These are phyloP conservation scores for Chionis minor DNA, from an alignment of 2,113 vertebrate species.

Conservation along the genomic window DNA sequence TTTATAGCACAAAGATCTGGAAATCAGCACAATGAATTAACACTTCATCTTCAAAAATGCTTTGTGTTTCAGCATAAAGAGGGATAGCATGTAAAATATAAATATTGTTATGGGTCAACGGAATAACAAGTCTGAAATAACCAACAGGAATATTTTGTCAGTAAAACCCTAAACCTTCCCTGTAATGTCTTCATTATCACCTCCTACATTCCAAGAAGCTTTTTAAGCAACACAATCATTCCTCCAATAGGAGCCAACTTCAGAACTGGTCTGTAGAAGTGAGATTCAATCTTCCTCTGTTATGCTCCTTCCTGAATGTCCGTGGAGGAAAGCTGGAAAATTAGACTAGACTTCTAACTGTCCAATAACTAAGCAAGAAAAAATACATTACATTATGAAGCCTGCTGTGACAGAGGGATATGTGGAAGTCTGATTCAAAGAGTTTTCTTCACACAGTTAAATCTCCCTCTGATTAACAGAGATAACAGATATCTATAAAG, in stretches of 20 bases:
- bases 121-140: not conserved
- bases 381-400: not conserved
- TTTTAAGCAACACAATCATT: not conserved
- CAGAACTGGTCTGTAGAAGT: not conserved
- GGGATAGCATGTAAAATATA: not conserved
- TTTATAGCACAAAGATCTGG: not conserved
- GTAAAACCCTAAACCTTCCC: not conserved
- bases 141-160: not conserved
- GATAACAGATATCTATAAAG: not conserved
- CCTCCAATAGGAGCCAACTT: not conserved
- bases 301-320: not conserved
- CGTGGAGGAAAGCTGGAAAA: not conserved
- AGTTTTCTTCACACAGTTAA: not conserved
- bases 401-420: not conserved
- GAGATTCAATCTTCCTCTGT: not conserved
- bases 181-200: not conserved
- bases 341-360: not conserved
- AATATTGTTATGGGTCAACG: not conserved
- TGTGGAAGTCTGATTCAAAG: not conserved
- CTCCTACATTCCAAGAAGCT: not conserved
- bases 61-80: not conserved
- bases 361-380: not conserved
- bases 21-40: not conserved
- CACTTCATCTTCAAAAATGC: not conserved
- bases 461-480: not conserved